phyloP scores from a whole-genome alignment of 2,113 vertebrate genomes.

The Condylura cristata region DNA sequence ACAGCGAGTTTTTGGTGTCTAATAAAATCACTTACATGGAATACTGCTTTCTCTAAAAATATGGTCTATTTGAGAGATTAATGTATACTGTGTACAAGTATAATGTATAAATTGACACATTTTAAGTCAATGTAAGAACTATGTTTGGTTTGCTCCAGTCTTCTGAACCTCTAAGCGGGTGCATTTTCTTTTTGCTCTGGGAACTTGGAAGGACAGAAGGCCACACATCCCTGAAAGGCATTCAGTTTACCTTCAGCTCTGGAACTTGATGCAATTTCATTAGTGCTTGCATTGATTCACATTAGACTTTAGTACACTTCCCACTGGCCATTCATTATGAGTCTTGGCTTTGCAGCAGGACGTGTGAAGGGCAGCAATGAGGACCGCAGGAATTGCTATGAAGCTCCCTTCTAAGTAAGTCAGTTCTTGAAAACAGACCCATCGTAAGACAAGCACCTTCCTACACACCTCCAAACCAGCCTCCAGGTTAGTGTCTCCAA shows the following conservation, averaged over 20 bases:
- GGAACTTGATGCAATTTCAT: slow-evolving; percentile 67
- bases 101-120: background rate
- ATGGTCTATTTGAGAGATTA: background rate
- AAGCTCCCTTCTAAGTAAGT: background rate
- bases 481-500: background rate
- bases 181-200: background rate
- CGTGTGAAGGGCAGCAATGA: background rate
- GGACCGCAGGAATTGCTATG: background rate
- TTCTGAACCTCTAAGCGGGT: accelerated
- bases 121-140: background rate
- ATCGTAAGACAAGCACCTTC: background rate
- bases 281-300: background rate
- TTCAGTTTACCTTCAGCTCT: slow-evolving; percentile 47
- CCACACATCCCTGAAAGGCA: background rate
- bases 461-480: accelerated
- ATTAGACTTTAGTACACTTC: background rate
- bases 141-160: background rate
- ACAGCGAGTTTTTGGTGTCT: background rate
- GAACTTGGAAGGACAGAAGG: background rate
- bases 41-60: background rate
- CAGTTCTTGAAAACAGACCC: background rate
- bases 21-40: background rate
- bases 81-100: too few species aligned
- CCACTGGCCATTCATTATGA: background rate
- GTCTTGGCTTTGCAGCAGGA: background rate